Percentiles rank a stretch among this genome's conserved stretches.
These are phyloP conservation scores for Laspeyria flexula DNA, from an alignment of 2,888 invertebrate species.

Conservation along the genomic window DNA sequence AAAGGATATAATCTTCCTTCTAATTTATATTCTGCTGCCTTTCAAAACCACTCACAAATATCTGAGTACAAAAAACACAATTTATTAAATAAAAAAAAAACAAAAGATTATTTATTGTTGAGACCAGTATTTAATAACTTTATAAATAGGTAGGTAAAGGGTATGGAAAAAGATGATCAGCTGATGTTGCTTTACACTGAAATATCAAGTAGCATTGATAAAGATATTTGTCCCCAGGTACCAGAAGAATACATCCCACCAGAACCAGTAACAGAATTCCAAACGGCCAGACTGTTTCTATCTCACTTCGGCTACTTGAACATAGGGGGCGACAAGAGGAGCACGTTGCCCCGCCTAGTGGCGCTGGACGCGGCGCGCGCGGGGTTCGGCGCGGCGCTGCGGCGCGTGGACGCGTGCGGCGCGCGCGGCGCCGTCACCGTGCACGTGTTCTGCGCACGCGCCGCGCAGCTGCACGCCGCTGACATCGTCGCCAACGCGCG, in stretches of 20 bases:
- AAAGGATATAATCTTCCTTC: no score
- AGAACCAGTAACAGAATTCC: constrained; percentile 95
- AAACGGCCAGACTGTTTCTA: constrained; percentile 97
- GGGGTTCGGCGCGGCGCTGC: constrained; percentile 93
- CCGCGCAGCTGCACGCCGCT: constrained; percentile 91
- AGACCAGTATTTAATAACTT: no score
- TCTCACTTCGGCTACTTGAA: constrained; percentile 98
- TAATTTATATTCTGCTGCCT: no score
- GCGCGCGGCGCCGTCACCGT: constrained; percentile 96
- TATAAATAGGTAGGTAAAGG: no score
- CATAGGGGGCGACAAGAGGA: constrained; percentile 81
- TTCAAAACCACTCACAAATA: no score
- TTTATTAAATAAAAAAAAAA: no score
- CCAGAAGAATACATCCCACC: constrained; percentile 92
- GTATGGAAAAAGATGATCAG: no score
- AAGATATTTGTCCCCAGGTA: constrained; percentile 59
- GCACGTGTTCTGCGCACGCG: constrained; percentile 96
- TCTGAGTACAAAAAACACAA: no score
- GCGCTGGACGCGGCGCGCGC: constrained; percentile 89
- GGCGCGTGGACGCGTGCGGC: constrained; percentile 93
- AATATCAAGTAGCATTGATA: no score
- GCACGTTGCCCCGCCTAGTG: constrained; percentile 85
- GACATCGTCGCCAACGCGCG: constrained; percentile 94
- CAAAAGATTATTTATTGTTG: no score
- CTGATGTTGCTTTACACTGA: no score